These are phyloP conservation scores for Progne subis DNA, from an alignment of 2,113 vertebrate genomes.

Conservation along the genomic window DNA sequence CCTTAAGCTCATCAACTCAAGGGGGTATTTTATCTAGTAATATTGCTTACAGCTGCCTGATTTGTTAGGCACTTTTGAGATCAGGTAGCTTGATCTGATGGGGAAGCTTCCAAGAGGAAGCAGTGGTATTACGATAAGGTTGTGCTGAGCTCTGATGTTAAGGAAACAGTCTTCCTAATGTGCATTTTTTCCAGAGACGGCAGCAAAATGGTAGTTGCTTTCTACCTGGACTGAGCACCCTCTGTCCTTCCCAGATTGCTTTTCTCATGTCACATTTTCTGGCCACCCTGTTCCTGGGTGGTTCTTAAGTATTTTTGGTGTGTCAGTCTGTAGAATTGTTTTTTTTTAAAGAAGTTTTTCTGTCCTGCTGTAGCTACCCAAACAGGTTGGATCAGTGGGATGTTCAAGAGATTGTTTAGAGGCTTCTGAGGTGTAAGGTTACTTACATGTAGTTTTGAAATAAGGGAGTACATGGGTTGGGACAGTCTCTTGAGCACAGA, in stretches of 20 bases:
- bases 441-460: not conserved
- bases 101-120: not conserved
- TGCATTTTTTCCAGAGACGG: not conserved
- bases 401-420: not conserved
- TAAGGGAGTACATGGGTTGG: not conserved
- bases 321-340: not conserved
- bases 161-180: not conserved
- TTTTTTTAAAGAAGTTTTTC: not conserved
- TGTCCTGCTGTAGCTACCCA: not conserved
- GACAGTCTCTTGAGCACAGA: not conserved
- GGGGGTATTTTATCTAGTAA: not conserved
- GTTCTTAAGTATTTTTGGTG: not conserved
- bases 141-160: not conserved
- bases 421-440: not conserved
- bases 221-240: not conserved
- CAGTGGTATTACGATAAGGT: not conserved
- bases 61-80: not conserved
- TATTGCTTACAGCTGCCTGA: not conserved
- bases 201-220: not conserved
- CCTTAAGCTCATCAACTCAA: not conserved
- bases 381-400: not conserved
- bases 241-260: not conserved
- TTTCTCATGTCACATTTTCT: not conserved
- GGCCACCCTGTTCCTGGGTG: accelerated
- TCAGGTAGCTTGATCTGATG: not conserved